Evolutionary conservation across 2,113 vertebrate species (phyloP), one percentile per base, ranked within the genome.

Genomic region (Archilochus colubris): DNA sequence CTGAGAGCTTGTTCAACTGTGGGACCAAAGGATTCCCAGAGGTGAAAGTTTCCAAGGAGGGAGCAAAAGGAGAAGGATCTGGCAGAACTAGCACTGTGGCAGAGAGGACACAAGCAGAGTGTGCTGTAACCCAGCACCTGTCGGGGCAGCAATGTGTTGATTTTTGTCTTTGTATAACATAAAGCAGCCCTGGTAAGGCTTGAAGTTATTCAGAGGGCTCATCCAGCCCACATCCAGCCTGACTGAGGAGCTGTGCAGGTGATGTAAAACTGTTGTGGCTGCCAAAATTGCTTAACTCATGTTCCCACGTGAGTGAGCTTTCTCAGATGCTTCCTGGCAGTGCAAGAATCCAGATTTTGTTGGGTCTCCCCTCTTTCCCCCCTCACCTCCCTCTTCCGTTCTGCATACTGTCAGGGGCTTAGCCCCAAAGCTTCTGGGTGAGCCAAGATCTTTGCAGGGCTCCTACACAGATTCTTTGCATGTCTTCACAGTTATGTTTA

Each of bases 161-260:
- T 38, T 19, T 0, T 0, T 62, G 18, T 62, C 58, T 75, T n/a
- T 0, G 0, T 40, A 1, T 46, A 30, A 27, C 0, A 2, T 5
- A 38, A 38, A 57, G 38, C 5, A 7, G 27, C 48, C 44, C 23
- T 68, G 40, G n/a, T 16, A 16, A 25, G 23, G 46, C 36, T 46
- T 69, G 50, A 14, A 10, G 33, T 14, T 40, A 11, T 57, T 14
- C 28, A 63, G 55, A 61, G 68, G 9, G 27, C 51, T 91, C 48
- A 64, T 53, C 50, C 69, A 69, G 63, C 64, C 70, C 46, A 36
- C 16, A 66, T 30, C 12, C 54, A 69, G 54, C 58, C 78, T 24
- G 24, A 6, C 27, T 5, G 31, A 12, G 43, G 72, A 68, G 59
- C 89, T 43, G 31, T 36, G 85, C 33, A 70, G 75, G 36, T 31